Conservation (phyloP, 2,888 invertebrate genomes). For the Subacronicta megacephala region DNA sequence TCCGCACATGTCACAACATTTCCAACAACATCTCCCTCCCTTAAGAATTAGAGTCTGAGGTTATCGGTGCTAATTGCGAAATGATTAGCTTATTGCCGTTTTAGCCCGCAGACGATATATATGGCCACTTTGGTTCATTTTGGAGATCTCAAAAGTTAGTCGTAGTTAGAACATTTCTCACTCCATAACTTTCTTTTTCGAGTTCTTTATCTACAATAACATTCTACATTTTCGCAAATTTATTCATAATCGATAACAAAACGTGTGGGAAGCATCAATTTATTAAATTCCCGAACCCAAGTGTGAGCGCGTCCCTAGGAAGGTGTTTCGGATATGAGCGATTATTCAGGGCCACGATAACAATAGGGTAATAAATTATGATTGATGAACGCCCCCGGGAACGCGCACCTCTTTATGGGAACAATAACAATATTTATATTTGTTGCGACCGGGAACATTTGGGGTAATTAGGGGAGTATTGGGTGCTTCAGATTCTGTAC, state of each 20-base stretch:
- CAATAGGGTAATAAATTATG: conserved; percentile 88
- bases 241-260: conserved; percentile 46
- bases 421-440: conserved; percentile 76
- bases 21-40: no score
- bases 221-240: conserved; percentile 21
- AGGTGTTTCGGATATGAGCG: conserved; percentile 88
- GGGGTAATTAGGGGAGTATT: conserved; percentile 28
- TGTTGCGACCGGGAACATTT: conserved; percentile 24
- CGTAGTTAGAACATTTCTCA: no score
- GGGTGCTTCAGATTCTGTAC: not conserved
- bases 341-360: conserved; percentile 84
- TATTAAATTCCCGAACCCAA: conserved; percentile 55
- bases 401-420: conserved; percentile 71
- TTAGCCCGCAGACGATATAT: no score
- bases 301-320: conserved; percentile 69
- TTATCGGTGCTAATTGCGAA: no score
- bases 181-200: no score
- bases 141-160: no score
- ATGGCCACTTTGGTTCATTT: no score
- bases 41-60: no score
- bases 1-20: no score
- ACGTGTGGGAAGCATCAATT: conserved; percentile 52
- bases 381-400: conserved; percentile 81
- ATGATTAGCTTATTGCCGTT: no score
- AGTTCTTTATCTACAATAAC: no score